Evolutionary conservation across 2,797 vertebrate genomes (phyloP).

Genomic region (Simalia tracyae): DNA sequence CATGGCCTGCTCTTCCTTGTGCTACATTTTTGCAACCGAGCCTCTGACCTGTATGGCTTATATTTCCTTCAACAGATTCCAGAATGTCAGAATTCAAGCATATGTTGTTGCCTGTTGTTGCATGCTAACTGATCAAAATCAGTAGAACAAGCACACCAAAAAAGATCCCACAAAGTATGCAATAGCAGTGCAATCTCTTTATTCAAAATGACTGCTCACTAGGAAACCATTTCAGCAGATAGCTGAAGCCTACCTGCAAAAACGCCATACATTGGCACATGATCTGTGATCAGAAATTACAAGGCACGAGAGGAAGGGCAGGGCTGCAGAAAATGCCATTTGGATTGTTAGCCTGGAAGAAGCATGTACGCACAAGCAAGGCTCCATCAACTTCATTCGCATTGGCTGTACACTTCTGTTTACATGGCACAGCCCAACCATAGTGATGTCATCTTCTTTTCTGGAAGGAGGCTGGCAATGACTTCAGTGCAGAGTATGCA

Average conservation of each 20-base stretch:
- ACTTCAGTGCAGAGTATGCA: conserved; percentile 24
- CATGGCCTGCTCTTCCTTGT: no score
- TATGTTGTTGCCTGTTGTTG: not conserved
- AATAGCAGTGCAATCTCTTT: not conserved
- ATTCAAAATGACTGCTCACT: not conserved
- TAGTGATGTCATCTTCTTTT: conserved; percentile 36
- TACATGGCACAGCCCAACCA: conserved; percentile 15
- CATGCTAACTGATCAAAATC: not conserved
- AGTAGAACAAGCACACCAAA: not conserved
- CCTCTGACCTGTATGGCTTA: not conserved
- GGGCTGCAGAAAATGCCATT: not conserved
- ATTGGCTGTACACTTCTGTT: conserved; percentile 28
- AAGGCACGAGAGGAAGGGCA: not conserved
- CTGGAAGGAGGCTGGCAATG: conserved; percentile 32
- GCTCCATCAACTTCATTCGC: not conserved
- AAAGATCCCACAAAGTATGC: not conserved
- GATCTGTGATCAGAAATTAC: not conserved
- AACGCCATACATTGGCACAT: not conserved
- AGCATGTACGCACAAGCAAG: not conserved
- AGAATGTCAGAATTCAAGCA: not conserved
- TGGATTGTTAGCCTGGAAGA: not conserved
- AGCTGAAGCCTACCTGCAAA: not conserved
- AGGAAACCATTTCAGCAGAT: not conserved
- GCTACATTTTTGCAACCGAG: not conserved
- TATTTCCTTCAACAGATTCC: not conserved